Percentiles rank a stretch among this genome's conserved stretches.
These are phyloP conservation scores for Acestrorhynchus altus DNA, from an alignment of 2,797 vertebrate species.

Conservation along the genomic window DNA sequence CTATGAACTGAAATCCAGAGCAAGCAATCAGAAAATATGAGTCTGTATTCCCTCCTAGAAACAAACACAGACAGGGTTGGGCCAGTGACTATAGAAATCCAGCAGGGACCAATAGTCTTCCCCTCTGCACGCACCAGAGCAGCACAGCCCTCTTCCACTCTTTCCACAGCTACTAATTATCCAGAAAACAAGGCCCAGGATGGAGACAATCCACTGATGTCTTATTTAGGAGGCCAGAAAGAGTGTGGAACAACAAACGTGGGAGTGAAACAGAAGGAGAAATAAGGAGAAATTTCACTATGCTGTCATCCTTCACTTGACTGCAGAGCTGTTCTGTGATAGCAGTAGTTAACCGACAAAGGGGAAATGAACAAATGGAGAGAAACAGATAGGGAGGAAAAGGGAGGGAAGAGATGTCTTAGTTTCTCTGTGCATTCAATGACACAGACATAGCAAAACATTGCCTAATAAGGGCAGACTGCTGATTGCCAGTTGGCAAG, in stretches of 20 bases:
- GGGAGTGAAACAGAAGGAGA: constrained; percentile 28
- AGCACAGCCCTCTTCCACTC: not conserved
- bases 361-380: not conserved
- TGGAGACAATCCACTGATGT: not conserved
- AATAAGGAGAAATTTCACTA: not conserved
- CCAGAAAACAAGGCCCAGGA: not conserved
- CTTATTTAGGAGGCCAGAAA: not conserved
- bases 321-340: not conserved
- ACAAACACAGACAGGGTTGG: not conserved
- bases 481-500: constrained; percentile 46
- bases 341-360: not conserved
- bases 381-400: not conserved
- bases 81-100: not conserved
- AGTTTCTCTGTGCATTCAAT: constrained; percentile 37
- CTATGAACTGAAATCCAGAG: not conserved
- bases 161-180: not conserved
- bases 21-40: not conserved
- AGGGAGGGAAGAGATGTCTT: constrained; percentile 45
- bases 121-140: not conserved
- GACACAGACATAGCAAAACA: constrained; percentile 67
- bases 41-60: not conserved
- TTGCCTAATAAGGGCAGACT: constrained; percentile 78
- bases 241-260: constrained; percentile 18
- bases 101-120: not conserved
- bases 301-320: not conserved